phyloP scores from a whole-genome alignment of 2,888 invertebrate species.

The Rosalia funebris region DNA sequence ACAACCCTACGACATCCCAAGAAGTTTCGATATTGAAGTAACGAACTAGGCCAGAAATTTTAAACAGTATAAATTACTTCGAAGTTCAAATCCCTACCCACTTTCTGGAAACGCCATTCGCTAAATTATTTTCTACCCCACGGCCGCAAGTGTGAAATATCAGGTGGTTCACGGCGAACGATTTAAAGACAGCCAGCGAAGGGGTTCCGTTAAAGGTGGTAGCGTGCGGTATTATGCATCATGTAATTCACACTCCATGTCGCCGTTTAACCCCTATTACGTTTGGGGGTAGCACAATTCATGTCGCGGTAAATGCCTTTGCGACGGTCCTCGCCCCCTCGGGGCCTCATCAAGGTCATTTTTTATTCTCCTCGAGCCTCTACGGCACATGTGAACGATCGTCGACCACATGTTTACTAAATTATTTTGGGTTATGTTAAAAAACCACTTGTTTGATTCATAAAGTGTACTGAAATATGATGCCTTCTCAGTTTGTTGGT shows the following conservation, averaged over 20 bases:
- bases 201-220: constrained; percentile 7
- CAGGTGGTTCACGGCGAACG: constrained; percentile 30
- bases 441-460: background rate
- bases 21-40: too few relatives aligned
- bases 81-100: too few relatives aligned
- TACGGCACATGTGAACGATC: constrained; percentile 1
- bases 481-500: background rate
- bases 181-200: constrained; percentile 11
- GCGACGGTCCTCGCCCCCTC: constrained; percentile 1
- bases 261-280: constrained; percentile 23
- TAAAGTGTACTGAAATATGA: background rate
- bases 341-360: constrained; percentile 4
- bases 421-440: background rate
- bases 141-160: constrained; percentile 32
- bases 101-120: constrained; percentile 1
- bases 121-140: constrained; percentile 7
- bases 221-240: constrained; percentile 21
- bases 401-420: background rate
- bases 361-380: background rate
- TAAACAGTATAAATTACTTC: constrained; percentile 8
- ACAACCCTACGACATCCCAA: too few relatives aligned
- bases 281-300: constrained; percentile 21
- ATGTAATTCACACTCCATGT: constrained; percentile 19
- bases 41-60: too few relatives aligned
- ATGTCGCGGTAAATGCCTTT: constrained; percentile 21